Conservation (phyloP, 1,140 invertebrate species). For the Calycopis cecrops region DNA sequence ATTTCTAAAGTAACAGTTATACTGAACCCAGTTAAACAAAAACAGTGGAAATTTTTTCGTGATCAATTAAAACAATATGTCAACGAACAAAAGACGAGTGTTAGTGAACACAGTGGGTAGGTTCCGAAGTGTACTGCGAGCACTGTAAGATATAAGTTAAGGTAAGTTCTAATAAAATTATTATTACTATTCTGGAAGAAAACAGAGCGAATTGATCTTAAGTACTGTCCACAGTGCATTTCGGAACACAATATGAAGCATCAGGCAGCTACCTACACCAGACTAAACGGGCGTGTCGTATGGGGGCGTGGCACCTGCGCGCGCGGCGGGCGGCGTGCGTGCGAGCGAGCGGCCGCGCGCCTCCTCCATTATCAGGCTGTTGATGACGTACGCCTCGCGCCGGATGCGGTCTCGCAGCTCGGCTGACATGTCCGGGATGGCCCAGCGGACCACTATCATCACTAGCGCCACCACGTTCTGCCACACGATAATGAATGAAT, state of each 20-base stretch:
- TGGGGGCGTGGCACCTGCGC: slow-evolving; percentile 23
- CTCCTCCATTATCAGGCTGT: slow-evolving; percentile 89
- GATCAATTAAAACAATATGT: too few relatives aligned
- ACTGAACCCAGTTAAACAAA: too few relatives aligned
- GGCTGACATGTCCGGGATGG: slow-evolving; percentile 90
- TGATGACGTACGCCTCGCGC: slow-evolving; percentile 90
- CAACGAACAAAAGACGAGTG: too few relatives aligned
- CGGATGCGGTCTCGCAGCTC: slow-evolving; percentile 86
- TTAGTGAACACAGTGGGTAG: too few relatives aligned
- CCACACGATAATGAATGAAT: neutral
- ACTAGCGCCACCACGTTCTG: slow-evolving; percentile 90
- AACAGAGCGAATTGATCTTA: too few relatives aligned
- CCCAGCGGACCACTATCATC: slow-evolving; percentile 89
- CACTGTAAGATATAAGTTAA: too few relatives aligned
- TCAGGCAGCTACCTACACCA: slow-evolving; percentile 42
- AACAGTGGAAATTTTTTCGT: too few relatives aligned
- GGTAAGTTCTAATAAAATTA: too few relatives aligned
- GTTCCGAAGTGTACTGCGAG: too few relatives aligned
- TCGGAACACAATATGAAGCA: slow-evolving; percentile 30
- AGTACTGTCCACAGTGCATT: slow-evolving; percentile 46
- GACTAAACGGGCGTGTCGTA: slow-evolving; percentile 31
- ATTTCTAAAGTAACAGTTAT: too few relatives aligned
- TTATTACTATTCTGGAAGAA: too few relatives aligned
- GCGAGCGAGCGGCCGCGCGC: slow-evolving; percentile 45
- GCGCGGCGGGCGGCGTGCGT: slow-evolving; percentile 24